Percentiles rank a stretch among this genome's conserved stretches.
Conservation (phyloP, 1,140 invertebrate species). For the Drosophila busckii region DNA sequence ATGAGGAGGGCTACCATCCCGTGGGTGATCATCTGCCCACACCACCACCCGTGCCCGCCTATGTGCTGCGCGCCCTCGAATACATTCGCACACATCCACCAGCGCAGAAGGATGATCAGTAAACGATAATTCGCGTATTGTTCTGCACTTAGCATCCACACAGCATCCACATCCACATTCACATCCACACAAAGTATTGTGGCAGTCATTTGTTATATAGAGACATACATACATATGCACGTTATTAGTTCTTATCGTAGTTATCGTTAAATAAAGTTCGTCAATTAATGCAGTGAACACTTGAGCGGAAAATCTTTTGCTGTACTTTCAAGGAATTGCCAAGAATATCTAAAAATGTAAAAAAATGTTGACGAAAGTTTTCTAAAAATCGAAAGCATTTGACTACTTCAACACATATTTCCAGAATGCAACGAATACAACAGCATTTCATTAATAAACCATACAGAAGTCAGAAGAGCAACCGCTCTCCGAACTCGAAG, state of each 20-base stretch:
- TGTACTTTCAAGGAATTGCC: background rate
- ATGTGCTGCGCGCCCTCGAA: conserved; percentile 78
- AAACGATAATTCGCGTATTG: no score
- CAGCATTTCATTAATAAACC: no score
- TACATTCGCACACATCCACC: conserved; percentile 80
- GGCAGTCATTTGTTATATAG: conserved; percentile 68
- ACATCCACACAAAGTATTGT: conserved; percentile 13
- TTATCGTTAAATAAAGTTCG: conserved; percentile 63
- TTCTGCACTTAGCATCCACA: no score
- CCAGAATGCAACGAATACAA: no score
- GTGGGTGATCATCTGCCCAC: conserved; percentile 80
- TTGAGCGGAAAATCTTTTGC: conserved; percentile 1
- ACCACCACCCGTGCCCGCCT: conserved; percentile 78
- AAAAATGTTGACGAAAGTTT: no score
- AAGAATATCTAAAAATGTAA: background rate
- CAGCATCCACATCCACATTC: background rate
- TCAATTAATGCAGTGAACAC: conserved; percentile 16
- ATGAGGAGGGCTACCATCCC: conserved; percentile 82
- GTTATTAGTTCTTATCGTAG: conserved; percentile 53
- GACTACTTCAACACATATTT: no score
- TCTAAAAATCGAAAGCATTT: no score
- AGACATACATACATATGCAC: conserved; percentile 41
- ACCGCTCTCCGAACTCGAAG: no score
- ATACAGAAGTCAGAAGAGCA: no score
- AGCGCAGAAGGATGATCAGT: conserved; percentile 66